A percentile compares a stretch with the other conserved stretches of the same genome.
Conservation (phyloP, 92 coral and sea anemone species). For the Chrysogorgia sp. region DNA sequence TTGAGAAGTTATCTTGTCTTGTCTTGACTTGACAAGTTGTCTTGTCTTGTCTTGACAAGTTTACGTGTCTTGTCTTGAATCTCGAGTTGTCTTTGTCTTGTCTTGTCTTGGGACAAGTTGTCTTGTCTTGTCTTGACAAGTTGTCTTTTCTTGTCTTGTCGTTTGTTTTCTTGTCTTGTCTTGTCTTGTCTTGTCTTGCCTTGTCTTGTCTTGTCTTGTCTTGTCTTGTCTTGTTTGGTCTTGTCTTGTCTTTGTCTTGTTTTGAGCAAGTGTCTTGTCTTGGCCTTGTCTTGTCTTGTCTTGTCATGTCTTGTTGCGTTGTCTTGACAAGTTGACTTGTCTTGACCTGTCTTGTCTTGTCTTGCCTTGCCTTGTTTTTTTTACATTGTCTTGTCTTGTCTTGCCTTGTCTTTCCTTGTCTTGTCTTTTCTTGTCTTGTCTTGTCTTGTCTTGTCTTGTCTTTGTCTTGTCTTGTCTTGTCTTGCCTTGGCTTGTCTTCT, state of each 20-base stretch:
- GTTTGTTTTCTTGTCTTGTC: too few relatives aligned
- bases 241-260: conserved; percentile 28
- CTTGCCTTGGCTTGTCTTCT: neutral
- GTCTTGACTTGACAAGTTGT: too few relatives aligned
- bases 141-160: too few relatives aligned
- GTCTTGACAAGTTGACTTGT: too few relatives aligned
- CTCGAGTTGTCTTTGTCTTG: neutral
- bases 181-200: conserved; percentile 10
- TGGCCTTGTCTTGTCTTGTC: too few relatives aligned
- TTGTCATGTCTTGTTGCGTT: too few relatives aligned
- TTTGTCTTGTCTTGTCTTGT: conserved; percentile 11
- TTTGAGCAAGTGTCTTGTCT: conserved; percentile 13
- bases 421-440: too few relatives aligned
- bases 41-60: conserved; percentile 6
- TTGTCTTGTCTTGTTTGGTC: too few relatives aligned
- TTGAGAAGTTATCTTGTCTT: too few relatives aligned
- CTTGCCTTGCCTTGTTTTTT: conserved; percentile 2
- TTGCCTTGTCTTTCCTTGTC: too few relatives aligned
- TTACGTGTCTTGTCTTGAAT: conserved; percentile 6
- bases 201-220: conserved; percentile 9
- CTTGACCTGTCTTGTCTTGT: conserved; percentile 9
- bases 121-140: too few relatives aligned
- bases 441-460: too few relatives aligned
- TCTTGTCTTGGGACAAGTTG: conserved; percentile 9
- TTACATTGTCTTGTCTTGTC: neutral